Evolutionary conservation across 2,113 vertebrate species (phyloP).

Genomic region (Dromiciops gliroides): DNA sequence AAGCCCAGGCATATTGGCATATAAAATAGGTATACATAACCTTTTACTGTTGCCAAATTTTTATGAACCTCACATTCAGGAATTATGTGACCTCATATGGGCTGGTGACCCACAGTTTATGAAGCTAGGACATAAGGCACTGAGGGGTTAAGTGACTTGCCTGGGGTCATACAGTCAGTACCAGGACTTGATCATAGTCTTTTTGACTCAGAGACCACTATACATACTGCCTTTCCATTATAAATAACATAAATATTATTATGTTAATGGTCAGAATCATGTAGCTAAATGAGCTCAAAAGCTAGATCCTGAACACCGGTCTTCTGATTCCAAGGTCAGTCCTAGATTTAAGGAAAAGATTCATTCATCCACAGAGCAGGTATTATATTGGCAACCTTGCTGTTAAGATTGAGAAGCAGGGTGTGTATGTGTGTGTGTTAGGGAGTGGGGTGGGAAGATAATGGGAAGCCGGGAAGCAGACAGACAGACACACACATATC

Average conservation of each 20-base stretch:
- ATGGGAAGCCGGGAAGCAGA: neutral
- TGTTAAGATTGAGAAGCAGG: neutral
- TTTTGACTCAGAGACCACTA: neutral
- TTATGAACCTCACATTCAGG: too few species aligned
- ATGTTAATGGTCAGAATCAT: neutral
- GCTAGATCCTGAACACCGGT: neutral
- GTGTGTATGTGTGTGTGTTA: neutral
- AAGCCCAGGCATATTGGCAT: too few species aligned
- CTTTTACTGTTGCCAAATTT: too few species aligned
- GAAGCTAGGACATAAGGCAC: too few species aligned
- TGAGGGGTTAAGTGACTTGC: neutral
- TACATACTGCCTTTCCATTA: neutral
- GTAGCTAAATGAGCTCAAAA: neutral
- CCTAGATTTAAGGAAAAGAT: neutral
- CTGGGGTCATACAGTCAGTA: neutral
- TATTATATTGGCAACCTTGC: neutral
- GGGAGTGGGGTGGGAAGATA: neutral
- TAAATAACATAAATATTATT: neutral
- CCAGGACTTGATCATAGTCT: too few species aligned
- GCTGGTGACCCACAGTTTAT: too few species aligned
- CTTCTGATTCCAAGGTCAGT: neutral
- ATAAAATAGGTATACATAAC: too few species aligned
- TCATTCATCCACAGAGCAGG: neutral
- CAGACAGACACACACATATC: neutral
- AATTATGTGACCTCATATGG: too few species aligned